Percentiles rank a stretch among this genome's conserved stretches.
phyloP scores from a whole-genome alignment of 1,140 invertebrate genomes.

The Papilio helenus region DNA sequence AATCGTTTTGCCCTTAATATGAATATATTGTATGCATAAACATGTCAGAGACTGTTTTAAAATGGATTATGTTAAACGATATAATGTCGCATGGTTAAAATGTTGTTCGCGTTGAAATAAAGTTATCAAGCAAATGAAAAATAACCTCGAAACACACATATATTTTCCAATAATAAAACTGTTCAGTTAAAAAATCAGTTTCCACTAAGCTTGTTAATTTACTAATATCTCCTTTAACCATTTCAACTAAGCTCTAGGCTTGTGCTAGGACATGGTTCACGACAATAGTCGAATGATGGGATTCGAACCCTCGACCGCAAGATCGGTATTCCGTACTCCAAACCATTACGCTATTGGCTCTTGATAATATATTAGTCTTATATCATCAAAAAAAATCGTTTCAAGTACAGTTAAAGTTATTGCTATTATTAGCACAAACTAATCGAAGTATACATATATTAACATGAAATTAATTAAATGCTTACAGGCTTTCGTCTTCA shows the following conservation, averaged over 20 bases:
- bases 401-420: not conserved
- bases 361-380: no score
- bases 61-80: constrained; percentile 1
- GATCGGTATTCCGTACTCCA: no score
- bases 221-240: no score
- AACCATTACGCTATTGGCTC: no score
- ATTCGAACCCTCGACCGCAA: no score
- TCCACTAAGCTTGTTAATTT: no score
- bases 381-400: no score
- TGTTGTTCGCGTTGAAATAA: not conserved
- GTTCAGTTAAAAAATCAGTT: no score
- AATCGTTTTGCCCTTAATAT: constrained; percentile 8
- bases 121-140: not conserved
- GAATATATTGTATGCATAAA: constrained; percentile 8
- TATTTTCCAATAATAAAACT: no score
- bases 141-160: not conserved
- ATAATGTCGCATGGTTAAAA: not conserved
- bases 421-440: not conserved
- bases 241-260: no score
- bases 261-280: no score
- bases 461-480: constrained; percentile 11
- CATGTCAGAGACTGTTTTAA: not conserved
- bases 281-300: no score
- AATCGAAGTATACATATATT: not conserved
- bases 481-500: not conserved